phyloP scores from a whole-genome alignment of 2,113 vertebrate species.

The Calypte anna region DNA sequence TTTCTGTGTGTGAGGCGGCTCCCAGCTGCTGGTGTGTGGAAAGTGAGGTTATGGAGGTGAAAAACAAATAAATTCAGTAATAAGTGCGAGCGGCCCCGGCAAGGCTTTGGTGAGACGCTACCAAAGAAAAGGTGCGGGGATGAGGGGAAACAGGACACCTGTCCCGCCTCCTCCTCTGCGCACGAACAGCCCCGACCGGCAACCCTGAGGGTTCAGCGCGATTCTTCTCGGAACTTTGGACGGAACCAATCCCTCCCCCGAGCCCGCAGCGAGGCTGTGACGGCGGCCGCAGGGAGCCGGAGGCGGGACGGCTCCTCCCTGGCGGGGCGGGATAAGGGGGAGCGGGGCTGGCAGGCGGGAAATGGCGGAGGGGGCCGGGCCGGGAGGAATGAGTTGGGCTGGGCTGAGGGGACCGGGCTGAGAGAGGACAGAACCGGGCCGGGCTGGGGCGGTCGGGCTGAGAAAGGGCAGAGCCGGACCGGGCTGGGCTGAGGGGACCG shows the following conservation, averaged over 20 bases:
- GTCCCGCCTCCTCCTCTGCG: not conserved
- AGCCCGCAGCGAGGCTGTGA: not conserved
- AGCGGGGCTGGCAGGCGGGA: not conserved
- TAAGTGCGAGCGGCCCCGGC: not conserved
- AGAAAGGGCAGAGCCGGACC: too few species aligned
- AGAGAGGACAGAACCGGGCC: too few species aligned
- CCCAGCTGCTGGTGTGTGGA: not conserved
- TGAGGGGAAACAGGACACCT: fast-evolving
- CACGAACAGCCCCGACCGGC: too few species aligned
- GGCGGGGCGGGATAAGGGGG: not conserved
- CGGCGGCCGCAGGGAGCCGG: not conserved
- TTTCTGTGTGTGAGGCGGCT: not conserved
- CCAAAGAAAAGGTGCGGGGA: fast-evolving
- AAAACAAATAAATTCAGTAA: not conserved
- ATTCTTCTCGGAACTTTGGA: fast-evolving
- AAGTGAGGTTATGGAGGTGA: not conserved
- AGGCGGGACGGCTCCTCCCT: not conserved
- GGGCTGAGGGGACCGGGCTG: not conserved
- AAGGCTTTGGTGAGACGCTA: not conserved
- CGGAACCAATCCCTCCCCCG: not conserved
- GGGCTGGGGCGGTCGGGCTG: not conserved
- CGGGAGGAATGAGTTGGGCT: too few species aligned
- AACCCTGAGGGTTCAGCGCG: too few species aligned
- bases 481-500: not conserved
- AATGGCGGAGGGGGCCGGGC: too few species aligned